Conservation (phyloP, 2,888 invertebrate species). For the Adelphocoris suturalis region DNA sequence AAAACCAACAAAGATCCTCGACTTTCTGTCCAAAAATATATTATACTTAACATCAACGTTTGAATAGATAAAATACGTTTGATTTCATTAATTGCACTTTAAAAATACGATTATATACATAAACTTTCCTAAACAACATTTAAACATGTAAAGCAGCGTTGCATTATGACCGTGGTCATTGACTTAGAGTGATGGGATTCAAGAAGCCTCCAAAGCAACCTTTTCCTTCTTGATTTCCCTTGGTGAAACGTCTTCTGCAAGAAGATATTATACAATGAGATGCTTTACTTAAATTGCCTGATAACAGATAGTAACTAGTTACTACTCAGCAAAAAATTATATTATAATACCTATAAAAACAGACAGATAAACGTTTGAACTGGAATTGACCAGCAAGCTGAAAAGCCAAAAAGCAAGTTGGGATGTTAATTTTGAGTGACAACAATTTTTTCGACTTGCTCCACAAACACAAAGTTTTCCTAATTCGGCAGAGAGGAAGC, state of each 20-base stretch:
- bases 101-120: constrained; percentile 65
- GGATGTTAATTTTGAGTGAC: no score
- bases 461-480: no score
- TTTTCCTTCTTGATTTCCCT: constrained; percentile 56
- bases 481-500: no score
- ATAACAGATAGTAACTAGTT: no score
- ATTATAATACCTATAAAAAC: no score
- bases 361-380: no score
- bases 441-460: no score
- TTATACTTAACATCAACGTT: constrained; percentile 55
- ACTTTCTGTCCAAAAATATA: constrained; percentile 50
- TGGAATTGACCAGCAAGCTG: no score
- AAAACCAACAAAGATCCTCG: constrained; percentile 30
- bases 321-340: no score
- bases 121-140: constrained; percentile 51
- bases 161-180: constrained; percentile 56
- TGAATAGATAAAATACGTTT: constrained; percentile 65
- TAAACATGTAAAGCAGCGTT: constrained; percentile 62
- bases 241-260: constrained; percentile 48
- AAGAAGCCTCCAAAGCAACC: constrained; percentile 61
- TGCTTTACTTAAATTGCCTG: no score
- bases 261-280: background rate
- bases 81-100: constrained; percentile 65
- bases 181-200: constrained; percentile 52
- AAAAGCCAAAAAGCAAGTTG: no score